Base-by-base conservation (phyloP, 2,113 vertebrate genomes). In the Planiliza haematocheilus region DNA sequence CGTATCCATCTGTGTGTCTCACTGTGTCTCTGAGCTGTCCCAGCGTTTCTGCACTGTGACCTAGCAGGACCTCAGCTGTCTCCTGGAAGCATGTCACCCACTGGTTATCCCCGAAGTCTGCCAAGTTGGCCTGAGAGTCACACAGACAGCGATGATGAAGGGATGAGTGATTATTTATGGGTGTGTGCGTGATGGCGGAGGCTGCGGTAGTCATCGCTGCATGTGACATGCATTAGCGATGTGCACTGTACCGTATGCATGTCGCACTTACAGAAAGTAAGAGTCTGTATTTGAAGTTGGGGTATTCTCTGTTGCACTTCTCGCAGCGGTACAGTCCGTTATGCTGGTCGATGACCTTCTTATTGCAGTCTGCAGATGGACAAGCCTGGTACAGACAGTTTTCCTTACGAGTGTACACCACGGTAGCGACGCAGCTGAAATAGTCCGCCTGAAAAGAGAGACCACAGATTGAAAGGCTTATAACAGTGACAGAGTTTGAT, bases 11-110 rank as follows among this genome's bases (percentile, higher is more conserved):
- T 43, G 45, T 58, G 21, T 43, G 60, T 83, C 94, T 88, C 55
- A 97, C 97, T 86, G 95, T 95, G 53, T 97, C 96, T 86, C 93
- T 95, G 61, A 97, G 86, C 20, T 95, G 93, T 66, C 97, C 97
- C 43, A 98, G 92, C 37, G 94, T 93, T 50, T 93, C 88, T 17
- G 95, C 83, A 0, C 76, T 96, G 51, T 96, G 94, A 73, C 97
- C 96, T 30, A 98, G 92, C 83, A 98, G 92, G 61, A 89, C 86
- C 86, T 97, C 97, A 4, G 96, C 96, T 41, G 95, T 86, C 41
- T 97, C 96, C 88, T 97, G 96, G 93, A 98, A 98, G 84, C 96
- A 97, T 1, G 97, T 98, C 82, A 97, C 92, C 97, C 96, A 98
- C 90, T 97, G 95, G 85, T 97, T 97, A 45, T 97, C 95, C 9